Evolutionary conservation across 2,888 invertebrate genomes (phyloP).

Genomic region (Chironomus riparius): DNA sequence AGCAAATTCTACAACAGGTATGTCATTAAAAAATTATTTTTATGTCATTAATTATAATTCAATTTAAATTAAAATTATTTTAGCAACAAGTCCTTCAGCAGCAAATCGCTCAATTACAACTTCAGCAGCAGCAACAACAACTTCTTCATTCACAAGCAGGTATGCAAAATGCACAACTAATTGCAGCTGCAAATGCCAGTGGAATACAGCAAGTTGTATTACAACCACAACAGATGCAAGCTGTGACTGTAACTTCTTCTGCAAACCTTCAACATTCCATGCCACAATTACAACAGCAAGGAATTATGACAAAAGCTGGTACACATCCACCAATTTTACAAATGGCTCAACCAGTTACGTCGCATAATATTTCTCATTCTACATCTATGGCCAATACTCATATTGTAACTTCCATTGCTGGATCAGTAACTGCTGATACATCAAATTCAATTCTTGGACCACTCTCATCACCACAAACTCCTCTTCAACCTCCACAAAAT

Average conservation of each 20-base stretch:
- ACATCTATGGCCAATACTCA: slow-evolving; percentile 13
- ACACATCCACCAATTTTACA: slow-evolving; percentile 12
- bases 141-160: slow-evolving; percentile 34
- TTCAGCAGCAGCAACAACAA: slow-evolving; percentile 33
- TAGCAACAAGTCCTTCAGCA: background rate
- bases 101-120: slow-evolving; percentile 10
- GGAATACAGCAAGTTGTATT: slow-evolving; percentile 35
- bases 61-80: background rate
- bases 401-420: slow-evolving; percentile 6
- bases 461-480: slow-evolving; percentile 32
- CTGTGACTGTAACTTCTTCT: slow-evolving; percentile 30
- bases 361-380: background rate
- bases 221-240: slow-evolving; percentile 33
- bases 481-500: slow-evolving; percentile 38
- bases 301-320: slow-evolving; percentile 28
- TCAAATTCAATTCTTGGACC: slow-evolving; percentile 26
- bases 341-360: slow-evolving; percentile 4
- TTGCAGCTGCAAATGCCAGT: slow-evolving; percentile 38
- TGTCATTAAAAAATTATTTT: background rate
- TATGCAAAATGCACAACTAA: slow-evolving; percentile 36
- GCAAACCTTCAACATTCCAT: slow-evolving; percentile 9
- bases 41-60: too few species aligned
- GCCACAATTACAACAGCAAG: slow-evolving; percentile 25
- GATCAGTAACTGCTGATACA: slow-evolving; percentile 7
- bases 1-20: slow-evolving; percentile 33